These are phyloP conservation scores for Tachyglossus aculeatus DNA, from an alignment of 2,797 vertebrate genomes.

Conservation along the genomic window DNA sequence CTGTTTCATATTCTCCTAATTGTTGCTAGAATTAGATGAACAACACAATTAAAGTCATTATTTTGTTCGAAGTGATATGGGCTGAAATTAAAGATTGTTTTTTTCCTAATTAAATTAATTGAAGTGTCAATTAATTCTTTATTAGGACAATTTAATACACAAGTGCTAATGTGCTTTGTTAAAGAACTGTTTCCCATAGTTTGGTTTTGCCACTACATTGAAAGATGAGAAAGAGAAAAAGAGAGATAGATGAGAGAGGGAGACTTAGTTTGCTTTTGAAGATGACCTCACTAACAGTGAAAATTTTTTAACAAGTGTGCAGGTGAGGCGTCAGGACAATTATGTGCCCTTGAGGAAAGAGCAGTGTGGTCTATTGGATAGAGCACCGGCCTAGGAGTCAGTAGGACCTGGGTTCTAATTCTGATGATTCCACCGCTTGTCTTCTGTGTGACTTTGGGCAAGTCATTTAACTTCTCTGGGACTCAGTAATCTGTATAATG, in stretches of 20 bases:
- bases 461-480: no score
- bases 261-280: background rate
- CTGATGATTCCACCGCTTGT: no score
- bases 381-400: no score
- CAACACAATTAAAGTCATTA: conserved; percentile 29
- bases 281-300: no score
- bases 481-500: no score
- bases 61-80: conserved; percentile 45
- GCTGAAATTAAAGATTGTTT: conserved; percentile 38
- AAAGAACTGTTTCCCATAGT: background rate
- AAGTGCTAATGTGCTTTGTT: conserved; percentile 1
- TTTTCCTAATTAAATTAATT: conserved; percentile 49
- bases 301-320: no score
- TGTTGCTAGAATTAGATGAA: conserved; percentile 47
- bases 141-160: conserved; percentile 28
- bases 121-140: conserved; percentile 33
- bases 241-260: background rate
- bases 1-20: conserved; percentile 43
- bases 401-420: no score
- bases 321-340: no score
- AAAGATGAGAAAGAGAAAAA: background rate
- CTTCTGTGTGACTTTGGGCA: no score
- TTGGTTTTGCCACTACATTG: background rate
- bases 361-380: no score
- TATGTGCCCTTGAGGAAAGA: no score